Base-by-base conservation (phyloP, 2,113 vertebrate species). In the Haemorhous mexicanus region DNA sequence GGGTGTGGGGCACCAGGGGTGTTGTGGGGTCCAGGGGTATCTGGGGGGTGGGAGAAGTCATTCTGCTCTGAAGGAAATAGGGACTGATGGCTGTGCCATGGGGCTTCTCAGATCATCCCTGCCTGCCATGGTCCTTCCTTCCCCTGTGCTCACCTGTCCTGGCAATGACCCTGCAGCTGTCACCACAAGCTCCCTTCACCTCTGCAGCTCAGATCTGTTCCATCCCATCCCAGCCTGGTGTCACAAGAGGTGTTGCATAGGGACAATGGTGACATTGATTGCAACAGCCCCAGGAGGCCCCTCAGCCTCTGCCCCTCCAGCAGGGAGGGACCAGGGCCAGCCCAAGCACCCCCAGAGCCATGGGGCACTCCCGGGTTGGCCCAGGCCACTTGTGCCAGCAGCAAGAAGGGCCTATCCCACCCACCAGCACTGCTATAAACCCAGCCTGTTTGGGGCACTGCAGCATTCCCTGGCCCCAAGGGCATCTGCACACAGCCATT, bases 1-100 rank as follows among this genome's bases (percentile, higher is more conserved):
- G 50, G 10, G 5, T 77, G 13, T 0, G 1, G 37, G 17, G 13
- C 7, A 70, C 26, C 2, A 2, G 8, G 12, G 2, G 0, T 32
- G 8, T 43, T 77, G 35, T 64, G 53, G 15, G 3, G 12, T n/a
- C 17, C 39, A 43, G 18, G 5, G 3, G 2, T 33, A 16, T 20
- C 23, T 52, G 30, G 1, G 8, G 2, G 3, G 0, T 28, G 4
- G 16, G 33, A 37, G 21, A 79, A 86, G 5, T 28, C 18, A 72
- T 33, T 33, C 39, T 87, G 23, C 10, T 27, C 37, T 63, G n/a
- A 32, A 61, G 16, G 9, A 18, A n/a, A 13, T 15, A 56, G 22
- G 18, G 20, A 26, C 7, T 37, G 37, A 22, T 59, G 68, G 12
- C 30, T 35, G 16, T 43, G 24, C 35, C 63, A 35, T 2, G 18